Base-by-base conservation (phyloP, 2,888 invertebrate genomes). In the Epiblema foenella region DNA sequence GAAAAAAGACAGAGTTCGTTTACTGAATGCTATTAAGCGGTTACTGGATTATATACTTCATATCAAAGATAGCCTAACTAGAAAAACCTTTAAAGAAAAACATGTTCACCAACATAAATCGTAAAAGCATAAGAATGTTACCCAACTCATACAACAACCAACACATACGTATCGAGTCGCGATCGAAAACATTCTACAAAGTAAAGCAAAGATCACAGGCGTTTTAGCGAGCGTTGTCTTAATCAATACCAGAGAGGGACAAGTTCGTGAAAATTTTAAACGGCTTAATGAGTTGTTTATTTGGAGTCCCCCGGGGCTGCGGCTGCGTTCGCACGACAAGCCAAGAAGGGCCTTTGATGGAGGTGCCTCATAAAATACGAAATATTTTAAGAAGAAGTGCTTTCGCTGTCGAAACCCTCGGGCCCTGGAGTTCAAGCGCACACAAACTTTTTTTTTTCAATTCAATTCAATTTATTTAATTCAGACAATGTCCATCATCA, bases 201-300 rank as follows among this genome's bases (percentile, higher is more conserved):
- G 56, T 29, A 29, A 10, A 20, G 20, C 52, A 56, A 56, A n/a
- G 56, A 56, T 56, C 56, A n/a, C 56, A 56, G 29, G 29, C 9
- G 18, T 18, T 51, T 18, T 51, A 49, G 18, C 17, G 12, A 37
- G n/a, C 17, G 57, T 11, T 24, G 68, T 49, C 63, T 56, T 69
- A 52, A 69, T 64, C 69, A 69, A 69, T 69, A 64, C 37, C 39
- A 29, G 46, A n/a, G 49, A 29, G 58, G 63, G 33, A 37, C 63
- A 58, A 69, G 64, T 64, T 58, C 51, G 64, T 64, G 69, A 52
- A 64, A 58, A 69, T 52, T 69, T 69, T 69, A 64, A 64, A 69
- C 64, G 64, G 18, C 64, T 64, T 69, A 69, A 69, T 69, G 69
- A 69, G 69, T 69, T 69, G 69, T 69, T 69, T 69, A 69, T 64